phyloP scores from a whole-genome alignment of 2,113 vertebrate genomes.

The Phycodurus eques region DNA sequence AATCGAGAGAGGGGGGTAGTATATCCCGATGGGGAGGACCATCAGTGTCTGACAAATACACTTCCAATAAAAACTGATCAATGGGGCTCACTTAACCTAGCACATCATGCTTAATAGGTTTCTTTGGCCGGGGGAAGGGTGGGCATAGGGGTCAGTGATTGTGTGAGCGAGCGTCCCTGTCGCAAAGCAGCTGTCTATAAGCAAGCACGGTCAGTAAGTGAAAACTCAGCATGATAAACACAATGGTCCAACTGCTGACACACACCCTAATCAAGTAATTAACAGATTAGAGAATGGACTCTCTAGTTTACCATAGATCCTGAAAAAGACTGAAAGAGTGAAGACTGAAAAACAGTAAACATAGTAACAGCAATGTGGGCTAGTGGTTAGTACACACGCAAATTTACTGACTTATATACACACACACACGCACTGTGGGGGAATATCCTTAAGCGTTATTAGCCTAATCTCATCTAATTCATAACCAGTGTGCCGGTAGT shows the following conservation, averaged over 20 bases:
- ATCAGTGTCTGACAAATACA: slow-evolving; percentile 60
- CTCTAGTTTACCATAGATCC: no score
- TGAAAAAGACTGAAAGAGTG: no score
- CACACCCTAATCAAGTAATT: not conserved
- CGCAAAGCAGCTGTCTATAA: slow-evolving; percentile 18
- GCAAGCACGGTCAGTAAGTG: slow-evolving; percentile 21
- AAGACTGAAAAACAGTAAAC: no score
- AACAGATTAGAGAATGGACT: not conserved
- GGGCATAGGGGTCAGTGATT: slow-evolving; percentile 29
- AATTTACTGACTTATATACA: no score
- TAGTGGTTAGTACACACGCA: no score
- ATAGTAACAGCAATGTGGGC: no score
- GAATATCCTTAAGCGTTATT: not conserved
- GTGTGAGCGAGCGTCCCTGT: slow-evolving; percentile 23
- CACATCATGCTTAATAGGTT: slow-evolving; percentile 31
- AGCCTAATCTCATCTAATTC: slow-evolving; percentile 6
- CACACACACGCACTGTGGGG: not conserved
- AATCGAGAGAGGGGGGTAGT: slow-evolving; percentile 13
- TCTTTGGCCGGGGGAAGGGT: slow-evolving; percentile 16
- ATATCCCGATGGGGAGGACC: slow-evolving; percentile 50
- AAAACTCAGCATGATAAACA: slow-evolving; percentile 3
- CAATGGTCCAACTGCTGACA: not conserved
- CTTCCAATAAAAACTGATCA: slow-evolving; percentile 61
- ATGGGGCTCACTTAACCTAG: slow-evolving; percentile 48
- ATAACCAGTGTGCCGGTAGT: not conserved